A percentile compares a stretch with the other conserved stretches of the same genome.
Conservation (phyloP, 2,888 invertebrate genomes). For the Brenthis hecate region DNA sequence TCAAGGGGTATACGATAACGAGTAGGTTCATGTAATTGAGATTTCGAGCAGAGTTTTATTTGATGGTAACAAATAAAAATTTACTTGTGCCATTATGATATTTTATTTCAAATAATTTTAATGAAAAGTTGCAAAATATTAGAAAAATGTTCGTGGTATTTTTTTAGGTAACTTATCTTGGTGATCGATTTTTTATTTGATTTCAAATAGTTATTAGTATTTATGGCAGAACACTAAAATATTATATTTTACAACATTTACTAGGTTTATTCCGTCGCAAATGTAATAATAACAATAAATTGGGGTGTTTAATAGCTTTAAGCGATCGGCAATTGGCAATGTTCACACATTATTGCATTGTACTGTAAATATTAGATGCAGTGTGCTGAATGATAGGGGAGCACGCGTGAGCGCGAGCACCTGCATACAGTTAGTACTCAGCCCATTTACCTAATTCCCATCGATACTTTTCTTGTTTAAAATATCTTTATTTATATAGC, state of each 20-base stretch:
- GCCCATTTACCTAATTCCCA: too few species aligned
- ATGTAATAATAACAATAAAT: constrained; percentile 12
- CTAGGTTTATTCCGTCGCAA: constrained; percentile 1
- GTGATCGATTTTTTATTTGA: too few species aligned
- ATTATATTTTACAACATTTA: constrained; percentile 1
- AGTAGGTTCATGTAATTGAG: background rate
- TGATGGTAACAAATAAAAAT: background rate
- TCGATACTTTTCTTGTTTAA: background rate
- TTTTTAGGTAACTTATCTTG: too few species aligned
- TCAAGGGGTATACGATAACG: constrained; percentile 6
- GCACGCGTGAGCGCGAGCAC: constrained; percentile 10
- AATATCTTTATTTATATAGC: background rate
- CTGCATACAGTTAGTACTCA: too few species aligned
- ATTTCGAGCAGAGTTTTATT: constrained; percentile 5
- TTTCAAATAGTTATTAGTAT: too few species aligned
- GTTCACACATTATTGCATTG: constrained; percentile 60
- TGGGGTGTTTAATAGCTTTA: constrained; percentile 35
- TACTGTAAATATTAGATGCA: constrained; percentile 44
- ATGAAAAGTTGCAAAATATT: too few species aligned
- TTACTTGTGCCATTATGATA: too few species aligned
- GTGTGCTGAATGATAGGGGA: constrained; percentile 13
- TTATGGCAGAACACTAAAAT: background rate
- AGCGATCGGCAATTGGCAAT: constrained; percentile 42
- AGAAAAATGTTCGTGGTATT: too few species aligned
- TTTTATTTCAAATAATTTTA: background rate